A percentile compares a stretch with the other conserved stretches of the same genome.
phyloP scores from a whole-genome alignment of 2,888 invertebrate genomes.

The Onchidella celtica region DNA sequence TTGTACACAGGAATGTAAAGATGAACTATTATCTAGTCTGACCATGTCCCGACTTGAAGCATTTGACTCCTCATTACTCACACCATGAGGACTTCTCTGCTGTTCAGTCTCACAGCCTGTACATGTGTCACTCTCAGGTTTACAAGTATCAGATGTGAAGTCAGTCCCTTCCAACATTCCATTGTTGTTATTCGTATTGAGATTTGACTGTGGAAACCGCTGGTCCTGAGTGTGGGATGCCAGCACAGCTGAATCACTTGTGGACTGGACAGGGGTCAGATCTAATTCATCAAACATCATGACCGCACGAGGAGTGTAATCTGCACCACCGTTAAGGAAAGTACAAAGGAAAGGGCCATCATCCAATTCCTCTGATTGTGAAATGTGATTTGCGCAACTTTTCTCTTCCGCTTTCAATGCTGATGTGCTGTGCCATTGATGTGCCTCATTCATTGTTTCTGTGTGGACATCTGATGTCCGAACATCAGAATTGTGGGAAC shows the following conservation, averaged over 20 bases:
- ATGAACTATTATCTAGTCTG: not conserved
- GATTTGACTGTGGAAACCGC: slow-evolving; percentile 2
- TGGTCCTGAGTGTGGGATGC: too few relatives aligned
- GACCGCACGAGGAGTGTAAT: slow-evolving; percentile 36
- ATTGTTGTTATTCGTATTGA: not conserved
- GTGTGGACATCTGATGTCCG: too few relatives aligned
- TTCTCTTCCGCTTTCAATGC: too few relatives aligned
- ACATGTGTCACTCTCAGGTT: slow-evolving; percentile 33
- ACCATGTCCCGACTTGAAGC: not conserved
- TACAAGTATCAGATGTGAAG: not conserved
- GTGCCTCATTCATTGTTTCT: too few relatives aligned
- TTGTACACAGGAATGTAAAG: not conserved
- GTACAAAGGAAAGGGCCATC: not conserved
- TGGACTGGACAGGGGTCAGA: slow-evolving; percentile 2
- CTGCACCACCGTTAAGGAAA: not conserved
- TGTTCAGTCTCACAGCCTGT: slow-evolving; percentile 39
- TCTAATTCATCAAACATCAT: slow-evolving; percentile 28
- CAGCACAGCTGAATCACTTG: too few relatives aligned
- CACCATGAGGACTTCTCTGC: not conserved
- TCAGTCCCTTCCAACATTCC: not conserved
- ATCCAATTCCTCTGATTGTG: not conserved
- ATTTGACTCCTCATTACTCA: not conserved
- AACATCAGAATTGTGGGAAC: too few relatives aligned
- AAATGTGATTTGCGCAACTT: not conserved
- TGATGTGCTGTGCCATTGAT: too few relatives aligned